phyloP scores from a whole-genome alignment of 2,113 vertebrate species.

The Ia io region DNA sequence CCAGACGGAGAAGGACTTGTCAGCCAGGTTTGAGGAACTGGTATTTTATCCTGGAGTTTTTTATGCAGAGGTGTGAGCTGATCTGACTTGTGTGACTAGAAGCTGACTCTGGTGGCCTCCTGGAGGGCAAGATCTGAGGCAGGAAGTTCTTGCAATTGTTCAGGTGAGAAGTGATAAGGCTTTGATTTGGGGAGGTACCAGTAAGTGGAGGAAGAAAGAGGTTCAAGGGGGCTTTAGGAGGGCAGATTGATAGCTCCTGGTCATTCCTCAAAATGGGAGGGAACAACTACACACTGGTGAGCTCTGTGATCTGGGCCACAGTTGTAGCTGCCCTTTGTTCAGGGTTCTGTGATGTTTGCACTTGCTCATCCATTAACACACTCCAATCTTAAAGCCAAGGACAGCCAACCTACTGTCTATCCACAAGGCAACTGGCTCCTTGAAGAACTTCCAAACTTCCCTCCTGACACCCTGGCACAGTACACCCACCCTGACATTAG shows the following conservation, averaged over 20 bases:
- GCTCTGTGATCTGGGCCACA: background rate
- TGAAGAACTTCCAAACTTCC: background rate
- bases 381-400: background rate
- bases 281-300: background rate
- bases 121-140: background rate
- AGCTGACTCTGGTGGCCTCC: background rate
- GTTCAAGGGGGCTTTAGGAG: background rate
- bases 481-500: background rate
- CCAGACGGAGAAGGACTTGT: background rate
- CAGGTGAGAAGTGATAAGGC: background rate
- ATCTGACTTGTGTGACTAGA: background rate
- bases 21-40: background rate
- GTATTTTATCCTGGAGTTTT: background rate
- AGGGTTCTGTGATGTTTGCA: background rate
- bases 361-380: background rate
- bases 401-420: background rate
- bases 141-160: background rate
- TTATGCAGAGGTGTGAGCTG: background rate
- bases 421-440: background rate
- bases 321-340: background rate
- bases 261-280: background rate
- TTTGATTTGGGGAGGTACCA: constrained; percentile 24
- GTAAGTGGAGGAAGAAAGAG: background rate
- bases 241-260: background rate
- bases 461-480: background rate